Conservation (phyloP, 2,888 invertebrate genomes). For the Amphipoea lucens region DNA sequence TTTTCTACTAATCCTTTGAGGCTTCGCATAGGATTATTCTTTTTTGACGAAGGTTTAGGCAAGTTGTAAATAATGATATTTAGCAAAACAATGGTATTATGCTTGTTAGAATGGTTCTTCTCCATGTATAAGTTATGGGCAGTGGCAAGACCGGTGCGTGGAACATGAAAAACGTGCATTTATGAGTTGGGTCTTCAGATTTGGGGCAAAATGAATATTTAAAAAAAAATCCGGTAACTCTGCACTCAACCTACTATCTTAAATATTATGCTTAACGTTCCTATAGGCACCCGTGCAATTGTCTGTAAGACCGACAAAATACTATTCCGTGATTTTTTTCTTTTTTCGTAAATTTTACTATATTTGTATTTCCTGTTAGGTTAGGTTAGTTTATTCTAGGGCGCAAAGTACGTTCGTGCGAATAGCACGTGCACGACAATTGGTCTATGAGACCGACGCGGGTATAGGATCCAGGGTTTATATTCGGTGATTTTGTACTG, state of each 20-base stretch:
- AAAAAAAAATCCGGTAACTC: not conserved
- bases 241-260: not conserved
- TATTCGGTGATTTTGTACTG: not conserved
- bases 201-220: not conserved
- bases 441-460: not conserved
- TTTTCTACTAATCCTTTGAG: not conserved
- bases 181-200: not conserved
- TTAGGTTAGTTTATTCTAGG: not conserved
- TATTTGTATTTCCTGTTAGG: not conserved
- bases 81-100: not conserved
- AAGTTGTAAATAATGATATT: constrained; percentile 8
- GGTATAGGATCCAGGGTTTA: not conserved
- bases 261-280: not conserved
- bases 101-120: not conserved
- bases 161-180: constrained; percentile 3
- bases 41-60: not conserved
- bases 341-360: not conserved
- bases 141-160: not conserved
- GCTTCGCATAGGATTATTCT: not conserved
- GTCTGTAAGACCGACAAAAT: no score
- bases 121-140: not conserved
- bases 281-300: no score
- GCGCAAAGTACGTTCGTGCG: not conserved
- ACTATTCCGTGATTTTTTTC: no score
- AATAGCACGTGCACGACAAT: not conserved